Percentiles rank a stretch among this genome's conserved stretches.
phyloP scores from a whole-genome alignment of 2,113 vertebrate species.

The Otocyon megalotis region DNA sequence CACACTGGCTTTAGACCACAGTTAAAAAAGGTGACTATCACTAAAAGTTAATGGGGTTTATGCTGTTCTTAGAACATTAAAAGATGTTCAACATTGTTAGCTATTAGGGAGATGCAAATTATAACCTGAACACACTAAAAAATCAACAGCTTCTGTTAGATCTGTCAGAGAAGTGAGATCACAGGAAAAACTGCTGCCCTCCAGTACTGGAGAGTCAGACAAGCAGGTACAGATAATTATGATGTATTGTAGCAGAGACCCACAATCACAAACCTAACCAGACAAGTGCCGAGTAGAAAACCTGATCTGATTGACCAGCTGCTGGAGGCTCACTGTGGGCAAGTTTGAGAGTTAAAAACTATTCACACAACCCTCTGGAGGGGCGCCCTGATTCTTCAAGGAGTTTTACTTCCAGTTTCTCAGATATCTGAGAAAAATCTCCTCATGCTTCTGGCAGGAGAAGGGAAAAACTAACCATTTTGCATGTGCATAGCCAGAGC shows the following conservation, averaged over 20 bases:
- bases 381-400: background rate
- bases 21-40: background rate
- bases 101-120: background rate
- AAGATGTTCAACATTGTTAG: background rate
- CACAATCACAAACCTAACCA: background rate
- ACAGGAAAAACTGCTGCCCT: background rate
- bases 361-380: background rate
- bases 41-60: background rate
- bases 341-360: background rate
- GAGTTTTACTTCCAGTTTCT: background rate
- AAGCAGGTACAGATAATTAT: background rate
- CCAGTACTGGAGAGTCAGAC: background rate
- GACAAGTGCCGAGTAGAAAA: background rate
- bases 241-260: background rate
- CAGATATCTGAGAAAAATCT: background rate
- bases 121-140: background rate
- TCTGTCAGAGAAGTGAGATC: background rate
- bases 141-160: background rate
- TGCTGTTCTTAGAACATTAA: background rate
- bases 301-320: background rate
- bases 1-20: background rate
- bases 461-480: background rate
- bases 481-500: background rate
- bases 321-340: background rate
- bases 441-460: background rate